Percentiles rank a stretch among this genome's conserved stretches.
phyloP scores from a whole-genome alignment of 2,113 vertebrate genomes.

The Bombycilla garrulus region DNA sequence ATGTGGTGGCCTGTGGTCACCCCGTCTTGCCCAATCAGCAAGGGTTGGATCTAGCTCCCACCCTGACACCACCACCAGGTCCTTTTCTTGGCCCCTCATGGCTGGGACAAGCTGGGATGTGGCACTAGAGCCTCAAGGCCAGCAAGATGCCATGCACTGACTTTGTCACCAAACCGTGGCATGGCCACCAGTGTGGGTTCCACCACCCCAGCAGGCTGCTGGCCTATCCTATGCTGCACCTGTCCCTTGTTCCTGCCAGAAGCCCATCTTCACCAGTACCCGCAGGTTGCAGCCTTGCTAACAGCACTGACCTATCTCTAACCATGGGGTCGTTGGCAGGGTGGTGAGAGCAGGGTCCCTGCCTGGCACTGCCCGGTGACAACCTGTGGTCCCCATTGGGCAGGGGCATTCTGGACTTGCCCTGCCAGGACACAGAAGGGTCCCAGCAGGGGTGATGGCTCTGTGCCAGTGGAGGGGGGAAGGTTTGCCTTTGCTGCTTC shows the following conservation, averaged over 20 bases:
- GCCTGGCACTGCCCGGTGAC: background rate
- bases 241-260: background rate
- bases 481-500: background rate
- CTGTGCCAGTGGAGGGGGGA: background rate
- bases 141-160: background rate
- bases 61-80: background rate
- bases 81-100: background rate
- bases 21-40: background rate
- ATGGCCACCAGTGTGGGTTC: background rate
- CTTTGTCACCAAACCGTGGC: background rate
- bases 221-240: background rate
- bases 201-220: background rate
- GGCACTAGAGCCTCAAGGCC: background rate
- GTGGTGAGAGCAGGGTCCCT: background rate
- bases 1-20: background rate
- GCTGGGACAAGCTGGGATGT: background rate
- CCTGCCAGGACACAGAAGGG: background rate
- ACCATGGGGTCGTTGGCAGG: rapidly evolving
- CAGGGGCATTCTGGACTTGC: background rate
- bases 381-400: background rate
- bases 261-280: conserved; percentile 23
- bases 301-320: background rate
- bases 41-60: background rate
- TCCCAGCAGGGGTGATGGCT: background rate
- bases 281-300: rapidly evolving